Evolutionary conservation across 2,797 vertebrate genomes (phyloP), one percentile per base, ranked within the genome.

Genomic region (Sebastes ruberrimus): DNA sequence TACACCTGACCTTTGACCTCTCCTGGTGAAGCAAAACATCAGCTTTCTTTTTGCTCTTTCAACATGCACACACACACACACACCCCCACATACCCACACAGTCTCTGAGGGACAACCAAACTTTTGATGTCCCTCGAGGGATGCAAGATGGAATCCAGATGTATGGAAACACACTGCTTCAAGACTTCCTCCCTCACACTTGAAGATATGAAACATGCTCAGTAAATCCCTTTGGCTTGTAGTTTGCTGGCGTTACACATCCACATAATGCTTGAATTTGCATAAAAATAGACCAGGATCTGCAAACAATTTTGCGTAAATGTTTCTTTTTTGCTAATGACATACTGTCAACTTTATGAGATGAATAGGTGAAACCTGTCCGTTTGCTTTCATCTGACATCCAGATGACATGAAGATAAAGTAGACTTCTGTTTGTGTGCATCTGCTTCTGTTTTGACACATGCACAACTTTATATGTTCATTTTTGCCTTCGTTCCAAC

Each of bases 91-190:
- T 55, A 73, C 59, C 11, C 65, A 76, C 76, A 60, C 16, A 18
- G 64, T 53, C 75, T 82, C 65, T 78, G 76, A 87, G 83, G 74
- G 81, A 90, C 86, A 84, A 82, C 78, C 55, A 83, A 75, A 79
- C 75, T 82, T 93, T 88, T 89, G 88, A 93, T 88, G 89, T 84
- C 91, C 76, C 87, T 89, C n/a, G 66, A 83, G 92, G 91, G 79
- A 76, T 74, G 35, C 20, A 2, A 86, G 83, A 95, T 92, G 81
- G 80, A 87, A 83, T 93, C 92, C 94, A 95, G 94, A 95, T 95
- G 94, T 88, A 90, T 84, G 80, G 79, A 84, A 85, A 84, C 76
- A 20, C n/a, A 30, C 84, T 70, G 88, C 83, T 73, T 83, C 71
- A 81, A 83, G 81, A 86, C 83, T 79, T 92, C 84, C 80, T 82